Base-by-base conservation (phyloP, 2,797 vertebrate species). In the Enoplosus armatus region DNA sequence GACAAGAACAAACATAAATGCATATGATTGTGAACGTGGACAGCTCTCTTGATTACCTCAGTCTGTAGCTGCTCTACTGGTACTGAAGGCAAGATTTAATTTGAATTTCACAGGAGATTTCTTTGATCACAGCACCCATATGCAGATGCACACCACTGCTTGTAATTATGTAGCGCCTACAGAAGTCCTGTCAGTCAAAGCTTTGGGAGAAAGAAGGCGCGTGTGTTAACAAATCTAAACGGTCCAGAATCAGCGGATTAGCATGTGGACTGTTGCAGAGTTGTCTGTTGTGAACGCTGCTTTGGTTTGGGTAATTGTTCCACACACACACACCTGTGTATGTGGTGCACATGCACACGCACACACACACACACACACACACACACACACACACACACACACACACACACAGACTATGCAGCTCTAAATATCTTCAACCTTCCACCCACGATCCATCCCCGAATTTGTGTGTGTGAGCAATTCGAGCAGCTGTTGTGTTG, bases 121-220 rank as follows among this genome's bases (percentile, higher is more conserved):
- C n/a, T 75, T 45, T 71, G 27, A 75, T 63, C 24, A 29, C 8
- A 63, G 62, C 33, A 59, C 14, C 24, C 45, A 29, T 43, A 22
- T 18, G 58, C 43, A 58, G 59, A 48, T 58, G n/a, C 67, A 77
- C n/a, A 47, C 58, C 20, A 2, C 20, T 10, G 60, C 35, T 35
- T 62, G 26, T 54, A 77, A 72, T 77, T 51, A 72, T 51, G 43
- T 15, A 4, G 10, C 12, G 61, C 41, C 65, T 27, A 55, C 50
- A 60, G 61, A 53, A 47, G 43, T 47, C 68, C 86, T 89, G 90
- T 88, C 90, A 85, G 58, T 90, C 88, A 89, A 58, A 79, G 77
- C 68, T 84, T 69, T 74, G 39, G 35, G 56, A 59, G 41, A 72
- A 88, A 83, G 61, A 54, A 24, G 66, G 37, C 3, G 7, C 1